Conservation (phyloP, 2,797 vertebrate species). For the Pipistrellus pygmaeus region DNA sequence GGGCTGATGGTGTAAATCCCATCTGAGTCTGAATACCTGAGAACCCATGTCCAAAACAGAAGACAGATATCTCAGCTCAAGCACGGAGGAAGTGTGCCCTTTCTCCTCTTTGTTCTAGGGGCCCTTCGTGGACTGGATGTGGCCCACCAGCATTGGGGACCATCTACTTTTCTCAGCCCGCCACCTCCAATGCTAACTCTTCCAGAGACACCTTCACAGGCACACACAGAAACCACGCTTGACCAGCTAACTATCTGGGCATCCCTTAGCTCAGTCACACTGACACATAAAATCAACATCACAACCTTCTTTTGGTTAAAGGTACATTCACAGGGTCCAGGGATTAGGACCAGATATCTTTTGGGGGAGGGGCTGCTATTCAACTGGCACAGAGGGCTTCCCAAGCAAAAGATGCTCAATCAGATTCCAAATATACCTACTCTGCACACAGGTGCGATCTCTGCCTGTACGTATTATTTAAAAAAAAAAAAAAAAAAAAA, state of each 20-base stretch:
- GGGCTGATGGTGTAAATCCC: not conserved
- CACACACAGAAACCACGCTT: not conserved
- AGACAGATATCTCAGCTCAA: not conserved
- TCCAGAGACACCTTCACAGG: not conserved
- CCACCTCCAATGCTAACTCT: not conserved
- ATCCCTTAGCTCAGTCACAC: not conserved
- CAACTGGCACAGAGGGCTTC: not conserved
- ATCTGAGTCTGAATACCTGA: not conserved
- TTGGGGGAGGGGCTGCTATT: not conserved
- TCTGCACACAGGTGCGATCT: not conserved
- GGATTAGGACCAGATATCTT: not conserved
- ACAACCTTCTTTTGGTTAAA: not conserved
- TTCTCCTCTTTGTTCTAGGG: not conserved
- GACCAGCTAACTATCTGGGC: not conserved
- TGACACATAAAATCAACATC: not conserved
- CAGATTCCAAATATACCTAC: not conserved
- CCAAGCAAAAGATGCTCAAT: not conserved
- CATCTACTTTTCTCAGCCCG: not conserved
- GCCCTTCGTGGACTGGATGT: no score
- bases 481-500: no score
- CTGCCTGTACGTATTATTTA: not conserved
- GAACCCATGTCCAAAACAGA: not conserved
- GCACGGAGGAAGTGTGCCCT: not conserved
- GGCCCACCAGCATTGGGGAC: not conserved
- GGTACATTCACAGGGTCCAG: not conserved